Conservation (phyloP, 2,888 invertebrate genomes). For the Sminthurinus aureus region DNA sequence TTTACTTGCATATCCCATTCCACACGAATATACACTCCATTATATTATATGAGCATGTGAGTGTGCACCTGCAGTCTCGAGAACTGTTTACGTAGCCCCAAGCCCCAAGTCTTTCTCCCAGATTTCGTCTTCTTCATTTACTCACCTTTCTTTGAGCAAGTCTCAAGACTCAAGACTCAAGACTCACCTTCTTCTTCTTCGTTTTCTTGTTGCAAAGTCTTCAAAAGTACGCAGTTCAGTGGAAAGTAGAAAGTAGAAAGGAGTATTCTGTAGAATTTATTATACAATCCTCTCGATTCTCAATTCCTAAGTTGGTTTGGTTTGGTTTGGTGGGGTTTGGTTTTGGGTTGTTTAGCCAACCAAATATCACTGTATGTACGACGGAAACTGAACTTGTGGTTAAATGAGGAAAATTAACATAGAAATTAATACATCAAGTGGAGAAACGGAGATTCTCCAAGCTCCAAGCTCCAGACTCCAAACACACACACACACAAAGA, state of each 20-base stretch:
- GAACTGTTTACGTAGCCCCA: neutral
- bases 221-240: neutral
- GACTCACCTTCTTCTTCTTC: neutral
- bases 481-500: too few species aligned
- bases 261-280: too few species aligned
- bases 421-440: constrained; percentile 7
- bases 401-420: constrained; percentile 9
- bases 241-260: too few species aligned
- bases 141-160: too few species aligned
- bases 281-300: neutral
- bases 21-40: neutral
- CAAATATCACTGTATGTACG: neutral
- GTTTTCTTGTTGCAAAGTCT: neutral
- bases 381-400: constrained; percentile 2
- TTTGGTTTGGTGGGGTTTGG: neutral
- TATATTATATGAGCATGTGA: neutral
- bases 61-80: neutral
- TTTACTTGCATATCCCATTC: neutral
- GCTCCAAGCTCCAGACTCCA: too few species aligned
- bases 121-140: too few species aligned
- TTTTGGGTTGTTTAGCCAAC: neutral
- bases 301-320: neutral
- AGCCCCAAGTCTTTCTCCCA: neutral
- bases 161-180: too few species aligned
- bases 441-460: too few species aligned